Percentiles rank a stretch among this genome's conserved stretches.
These are phyloP conservation scores for Apodemia hepburni DNA, from an alignment of 2,888 invertebrate species.

Conservation along the genomic window DNA sequence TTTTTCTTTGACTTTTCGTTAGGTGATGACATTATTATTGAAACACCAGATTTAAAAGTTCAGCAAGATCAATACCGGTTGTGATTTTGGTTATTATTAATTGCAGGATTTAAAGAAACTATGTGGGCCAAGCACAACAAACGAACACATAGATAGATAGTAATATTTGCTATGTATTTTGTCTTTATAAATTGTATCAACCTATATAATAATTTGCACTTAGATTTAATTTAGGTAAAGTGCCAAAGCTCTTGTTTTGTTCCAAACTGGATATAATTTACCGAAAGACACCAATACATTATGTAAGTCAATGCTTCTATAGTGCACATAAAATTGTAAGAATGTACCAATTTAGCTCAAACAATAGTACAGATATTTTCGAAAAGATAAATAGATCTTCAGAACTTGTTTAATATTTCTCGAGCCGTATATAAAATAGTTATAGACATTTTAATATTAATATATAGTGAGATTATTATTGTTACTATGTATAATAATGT, in stretches of 20 bases:
- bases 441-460: conserved; percentile 32
- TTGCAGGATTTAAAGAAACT: neutral
- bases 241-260: conserved; percentile 33
- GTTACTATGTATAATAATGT: conserved; percentile 25
- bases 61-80: neutral
- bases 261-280: conserved; percentile 14
- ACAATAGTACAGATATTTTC: conserved; percentile 32
- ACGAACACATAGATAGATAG: neutral
- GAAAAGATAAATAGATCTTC: conserved; percentile 27
- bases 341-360: conserved; percentile 35
- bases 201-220: conserved; percentile 23
- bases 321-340: conserved; percentile 25
- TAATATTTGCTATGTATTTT: neutral
- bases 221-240: conserved; percentile 30
- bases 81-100: conserved; percentile 1
- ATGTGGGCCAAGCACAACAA: conserved; percentile 7
- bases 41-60: neutral
- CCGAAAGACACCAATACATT: conserved; percentile 12
- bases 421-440: conserved; percentile 30
- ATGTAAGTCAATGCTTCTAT: conserved; percentile 19
- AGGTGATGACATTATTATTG: neutral
- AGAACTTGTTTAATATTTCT: conserved; percentile 32
- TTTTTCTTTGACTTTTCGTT: neutral
- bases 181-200: neutral
- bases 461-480: conserved; percentile 35